Conservation (phyloP, 2,888 invertebrate species). For the Cataglyphis livida region DNA sequence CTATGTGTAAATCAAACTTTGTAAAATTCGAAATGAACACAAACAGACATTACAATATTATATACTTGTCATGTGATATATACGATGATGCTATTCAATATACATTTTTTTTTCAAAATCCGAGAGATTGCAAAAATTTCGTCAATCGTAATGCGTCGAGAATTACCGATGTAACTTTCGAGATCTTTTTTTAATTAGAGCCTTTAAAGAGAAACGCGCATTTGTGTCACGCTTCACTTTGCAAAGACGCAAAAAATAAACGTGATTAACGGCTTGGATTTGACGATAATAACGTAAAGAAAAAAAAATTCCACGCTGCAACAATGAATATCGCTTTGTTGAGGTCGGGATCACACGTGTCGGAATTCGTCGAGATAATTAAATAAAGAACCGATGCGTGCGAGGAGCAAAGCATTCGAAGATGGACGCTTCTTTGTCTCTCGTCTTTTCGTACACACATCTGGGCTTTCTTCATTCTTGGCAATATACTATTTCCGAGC, state of each 20-base stretch:
- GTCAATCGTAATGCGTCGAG: background rate
- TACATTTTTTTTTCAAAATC: background rate
- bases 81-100: background rate
- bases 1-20: background rate
- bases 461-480: slow-evolving; percentile 7
- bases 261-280: background rate
- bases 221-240: background rate
- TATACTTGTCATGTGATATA: slow-evolving; percentile 3
- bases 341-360: slow-evolving; percentile 35
- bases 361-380: slow-evolving; percentile 45
- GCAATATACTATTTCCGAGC: slow-evolving; percentile 26
- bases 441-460: background rate
- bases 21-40: background rate
- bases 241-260: slow-evolving; percentile 3
- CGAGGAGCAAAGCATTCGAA: background rate
- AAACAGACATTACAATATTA: background rate
- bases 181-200: background rate
- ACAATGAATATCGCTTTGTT: slow-evolving; percentile 8
- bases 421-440: background rate
- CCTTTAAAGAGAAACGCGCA: background rate
- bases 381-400: background rate
- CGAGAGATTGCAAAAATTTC: background rate
- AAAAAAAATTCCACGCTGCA: background rate
- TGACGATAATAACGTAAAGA: background rate
- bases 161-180: too few relatives aligned